These are phyloP conservation scores for Taeniopygia guttata DNA, from an alignment of 2,797 vertebrate genomes.

Conservation along the genomic window DNA sequence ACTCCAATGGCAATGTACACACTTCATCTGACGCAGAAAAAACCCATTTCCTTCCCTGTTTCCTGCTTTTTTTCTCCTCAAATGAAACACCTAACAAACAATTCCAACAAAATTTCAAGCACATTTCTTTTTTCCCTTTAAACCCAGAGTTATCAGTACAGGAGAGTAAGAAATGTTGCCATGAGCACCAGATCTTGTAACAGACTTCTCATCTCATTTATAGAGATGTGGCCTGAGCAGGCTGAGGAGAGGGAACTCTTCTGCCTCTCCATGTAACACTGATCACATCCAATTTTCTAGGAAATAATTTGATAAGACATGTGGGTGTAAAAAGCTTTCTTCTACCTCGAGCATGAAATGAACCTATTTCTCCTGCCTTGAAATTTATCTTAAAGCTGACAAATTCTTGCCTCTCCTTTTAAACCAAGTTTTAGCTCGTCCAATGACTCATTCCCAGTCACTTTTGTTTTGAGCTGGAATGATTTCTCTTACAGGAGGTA, in stretches of 20 bases:
- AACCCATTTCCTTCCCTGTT: background rate
- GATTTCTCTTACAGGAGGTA: background rate
- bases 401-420: background rate
- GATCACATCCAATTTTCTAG: background rate
- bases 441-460: background rate
- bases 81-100: background rate
- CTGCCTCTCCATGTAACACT: background rate
- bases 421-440: background rate
- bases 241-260: background rate
- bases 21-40: background rate
- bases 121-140: background rate
- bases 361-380: conserved; percentile 8
- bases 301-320: conserved; percentile 1
- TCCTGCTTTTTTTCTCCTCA: background rate
- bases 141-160: background rate
- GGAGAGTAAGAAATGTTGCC: background rate
- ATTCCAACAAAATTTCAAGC: background rate
- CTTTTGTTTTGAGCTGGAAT: background rate
- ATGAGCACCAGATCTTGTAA: background rate
- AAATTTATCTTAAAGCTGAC: conserved; percentile 19
- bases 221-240: background rate
- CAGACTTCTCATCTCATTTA: background rate
- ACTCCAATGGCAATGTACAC: rapidly evolving
- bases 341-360: background rate
- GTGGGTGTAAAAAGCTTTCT: conserved; percentile 9